Percentiles rank a stretch among this genome's conserved stretches.
Conservation (phyloP, 2,888 invertebrate genomes). For the Zygaena filipendulae region DNA sequence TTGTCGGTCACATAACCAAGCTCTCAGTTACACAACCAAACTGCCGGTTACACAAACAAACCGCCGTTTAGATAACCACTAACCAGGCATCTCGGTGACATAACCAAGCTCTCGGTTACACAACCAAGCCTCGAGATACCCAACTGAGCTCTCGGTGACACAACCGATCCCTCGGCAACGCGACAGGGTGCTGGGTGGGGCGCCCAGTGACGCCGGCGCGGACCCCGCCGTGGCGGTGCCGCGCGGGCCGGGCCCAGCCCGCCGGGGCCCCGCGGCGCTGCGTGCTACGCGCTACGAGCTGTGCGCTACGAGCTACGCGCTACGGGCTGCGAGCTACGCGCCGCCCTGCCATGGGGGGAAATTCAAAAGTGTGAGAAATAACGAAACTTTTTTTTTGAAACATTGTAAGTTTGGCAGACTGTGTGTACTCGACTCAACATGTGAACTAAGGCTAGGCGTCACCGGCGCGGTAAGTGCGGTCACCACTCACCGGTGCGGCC, state of each 20-base stretch:
- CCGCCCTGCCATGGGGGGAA: neutral
- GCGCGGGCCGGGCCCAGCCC: neutral
- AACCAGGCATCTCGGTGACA: too few relatives aligned
- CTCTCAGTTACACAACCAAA: too few relatives aligned
- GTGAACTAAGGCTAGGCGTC: neutral
- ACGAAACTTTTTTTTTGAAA: neutral
- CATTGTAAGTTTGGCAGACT: too few relatives aligned
- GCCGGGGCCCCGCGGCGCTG: neutral
- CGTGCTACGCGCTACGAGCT: slow-evolving; percentile 5
- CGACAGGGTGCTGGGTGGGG: neutral
- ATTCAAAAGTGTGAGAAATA: slow-evolving; percentile 8
- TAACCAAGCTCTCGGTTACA: too few relatives aligned
- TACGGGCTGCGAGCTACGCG: neutral
- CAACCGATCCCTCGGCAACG: slow-evolving; percentile 5
- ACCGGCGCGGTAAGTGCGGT: slow-evolving; percentile 2
- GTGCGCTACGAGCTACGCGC: too few relatives aligned
- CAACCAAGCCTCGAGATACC: too few relatives aligned
- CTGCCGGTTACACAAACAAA: too few relatives aligned
- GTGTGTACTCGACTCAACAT: slow-evolving; percentile 2
- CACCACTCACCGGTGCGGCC: slow-evolving; percentile 7
- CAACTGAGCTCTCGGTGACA: too few relatives aligned
- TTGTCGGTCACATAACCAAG: too few relatives aligned
- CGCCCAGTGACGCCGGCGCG: neutral
- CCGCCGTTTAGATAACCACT: too few relatives aligned
- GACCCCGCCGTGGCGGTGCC: neutral